Conservation (phyloP, 2,888 invertebrate genomes). For the Kryphioiulus occultus region DNA sequence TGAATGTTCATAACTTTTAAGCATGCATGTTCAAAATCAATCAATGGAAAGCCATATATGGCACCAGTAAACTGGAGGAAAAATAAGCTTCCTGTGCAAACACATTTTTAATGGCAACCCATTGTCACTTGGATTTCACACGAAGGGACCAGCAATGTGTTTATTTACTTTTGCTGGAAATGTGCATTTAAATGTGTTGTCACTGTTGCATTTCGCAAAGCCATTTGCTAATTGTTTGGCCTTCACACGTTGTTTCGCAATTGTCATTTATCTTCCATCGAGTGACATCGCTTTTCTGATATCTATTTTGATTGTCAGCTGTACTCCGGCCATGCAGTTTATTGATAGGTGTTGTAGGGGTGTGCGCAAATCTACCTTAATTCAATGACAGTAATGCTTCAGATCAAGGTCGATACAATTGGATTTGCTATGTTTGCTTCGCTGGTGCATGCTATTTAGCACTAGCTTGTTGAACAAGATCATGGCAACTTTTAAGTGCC, state of each 20-base stretch:
- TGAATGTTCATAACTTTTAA: too few relatives aligned
- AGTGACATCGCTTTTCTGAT: slow-evolving; percentile 17
- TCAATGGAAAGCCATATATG: background rate
- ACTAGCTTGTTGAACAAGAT: background rate
- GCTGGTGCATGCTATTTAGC: background rate
- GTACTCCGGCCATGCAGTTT: slow-evolving; percentile 2
- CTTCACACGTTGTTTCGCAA: background rate
- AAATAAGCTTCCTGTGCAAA: background rate
- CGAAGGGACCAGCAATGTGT: background rate
- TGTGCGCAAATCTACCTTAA: background rate
- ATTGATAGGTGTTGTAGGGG: slow-evolving; percentile 17
- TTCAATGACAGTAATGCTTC: background rate
- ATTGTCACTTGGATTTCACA: background rate
- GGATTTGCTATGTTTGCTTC: background rate
- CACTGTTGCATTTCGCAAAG: background rate
- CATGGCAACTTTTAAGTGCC: background rate
- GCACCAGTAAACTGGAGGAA: background rate
- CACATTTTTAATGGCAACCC: background rate
- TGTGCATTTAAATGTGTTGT: background rate
- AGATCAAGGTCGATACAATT: background rate
- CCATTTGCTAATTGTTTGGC: slow-evolving; percentile 9
- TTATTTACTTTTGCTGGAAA: background rate
- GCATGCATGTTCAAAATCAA: background rate
- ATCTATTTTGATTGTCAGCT: background rate
- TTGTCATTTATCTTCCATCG: background rate